Conservation (phyloP, 2,797 vertebrate species). For the Tragopan temminckii region DNA sequence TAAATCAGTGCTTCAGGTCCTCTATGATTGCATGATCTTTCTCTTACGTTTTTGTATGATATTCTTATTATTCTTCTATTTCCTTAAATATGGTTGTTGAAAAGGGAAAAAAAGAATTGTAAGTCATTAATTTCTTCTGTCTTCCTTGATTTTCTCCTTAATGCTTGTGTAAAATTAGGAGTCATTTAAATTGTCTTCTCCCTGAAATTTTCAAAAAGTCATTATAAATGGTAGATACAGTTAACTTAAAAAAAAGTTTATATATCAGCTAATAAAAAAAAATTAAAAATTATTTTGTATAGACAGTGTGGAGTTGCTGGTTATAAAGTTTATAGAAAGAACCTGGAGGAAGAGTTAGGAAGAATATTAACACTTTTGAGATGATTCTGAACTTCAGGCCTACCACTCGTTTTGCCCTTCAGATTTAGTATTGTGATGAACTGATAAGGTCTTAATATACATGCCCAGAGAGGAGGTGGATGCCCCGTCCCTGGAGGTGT, state of each 20-base stretch:
- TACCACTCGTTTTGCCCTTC: background rate
- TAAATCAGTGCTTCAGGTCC: constrained; percentile 69
- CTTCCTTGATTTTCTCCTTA: background rate
- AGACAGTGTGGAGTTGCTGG: background rate
- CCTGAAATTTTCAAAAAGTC: background rate
- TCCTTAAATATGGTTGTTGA: constrained; percentile 53
- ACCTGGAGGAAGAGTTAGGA: background rate
- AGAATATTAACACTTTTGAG: background rate
- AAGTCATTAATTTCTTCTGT: constrained; percentile 50
- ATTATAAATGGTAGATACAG: background rate
- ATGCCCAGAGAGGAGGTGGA: no score
- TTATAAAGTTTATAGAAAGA: background rate
- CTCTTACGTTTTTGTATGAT: constrained; percentile 42
- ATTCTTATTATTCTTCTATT: constrained; percentile 56
- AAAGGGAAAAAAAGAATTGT: constrained; percentile 48
- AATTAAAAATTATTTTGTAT: background rate
- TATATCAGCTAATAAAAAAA: background rate
- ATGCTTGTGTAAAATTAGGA: background rate
- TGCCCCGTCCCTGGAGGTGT: no score
- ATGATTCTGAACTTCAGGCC: background rate
- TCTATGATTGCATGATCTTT: constrained; percentile 51
- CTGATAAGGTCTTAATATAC: background rate
- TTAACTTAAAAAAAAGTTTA: background rate
- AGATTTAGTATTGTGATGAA: background rate
- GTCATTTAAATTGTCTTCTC: background rate